Evolutionary conservation across 2,113 vertebrate genomes (phyloP), one percentile per base, ranked within the genome.

Genomic region (Orthonyx spaldingii): DNA sequence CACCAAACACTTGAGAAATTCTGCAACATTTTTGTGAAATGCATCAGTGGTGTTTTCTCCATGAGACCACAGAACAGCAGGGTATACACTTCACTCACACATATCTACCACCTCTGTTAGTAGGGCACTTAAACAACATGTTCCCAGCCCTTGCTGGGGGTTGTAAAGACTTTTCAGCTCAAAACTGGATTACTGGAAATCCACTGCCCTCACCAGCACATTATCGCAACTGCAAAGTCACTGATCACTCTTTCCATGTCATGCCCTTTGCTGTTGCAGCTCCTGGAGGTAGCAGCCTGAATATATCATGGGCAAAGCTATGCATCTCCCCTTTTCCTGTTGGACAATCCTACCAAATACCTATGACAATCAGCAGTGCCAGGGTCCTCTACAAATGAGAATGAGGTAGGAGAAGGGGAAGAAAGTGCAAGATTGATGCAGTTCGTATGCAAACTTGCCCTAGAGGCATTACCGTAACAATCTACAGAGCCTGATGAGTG

Each of bases 361-460:
- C 96, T 89, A 82, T 90, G 91, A 94, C 83, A 97, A 96, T 46
- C 22, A 64, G 56, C 77, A 87, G 81, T 79, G 63, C 68, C 39
- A 90, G 84, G 50, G 66, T 84, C 69, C 69, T 93, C 90, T 80
- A 60, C 76, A 95, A 97, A 97, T 56, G 64, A 93, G 94, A 97
- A 81, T 32, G n/a, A 74, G 44, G 47, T 39, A 33, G 4, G 23
- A 87, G 60, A 89, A 71, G 32, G 20, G n/a, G 50, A 96, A 84
- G 84, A 90, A 90, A 89, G 39, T 20, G 41, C 46, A 88, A 94
- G 88, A 97, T 7, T 75, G 90, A 96, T 72, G 86, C 28, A 71
- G 78, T 89, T 95, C 70, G 77, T 90, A 95, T n/a, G 84, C 83
- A 97, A 89, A 90, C 59, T 82, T 94, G 80, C 79, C 95, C 78